Conservation (phyloP, 2,797 vertebrate genomes). For the Scolopax rusticola region DNA sequence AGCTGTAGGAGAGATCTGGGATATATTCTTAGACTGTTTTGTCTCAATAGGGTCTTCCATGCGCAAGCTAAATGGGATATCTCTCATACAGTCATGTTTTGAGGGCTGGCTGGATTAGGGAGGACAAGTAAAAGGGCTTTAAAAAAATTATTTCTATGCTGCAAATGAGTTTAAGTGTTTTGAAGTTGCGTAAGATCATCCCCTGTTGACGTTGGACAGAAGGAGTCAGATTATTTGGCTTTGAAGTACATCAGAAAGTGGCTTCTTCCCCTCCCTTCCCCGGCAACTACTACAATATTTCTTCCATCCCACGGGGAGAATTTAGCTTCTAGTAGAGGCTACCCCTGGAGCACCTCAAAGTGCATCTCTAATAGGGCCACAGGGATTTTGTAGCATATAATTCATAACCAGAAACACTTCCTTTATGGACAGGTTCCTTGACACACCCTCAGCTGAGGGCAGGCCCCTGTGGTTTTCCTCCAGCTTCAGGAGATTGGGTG, state of each 20-base stretch:
- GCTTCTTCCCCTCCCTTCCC: neutral
- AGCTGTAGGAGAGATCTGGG: neutral
- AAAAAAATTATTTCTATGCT: neutral
- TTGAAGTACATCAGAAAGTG: conserved; percentile 27
- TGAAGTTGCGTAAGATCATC: neutral
- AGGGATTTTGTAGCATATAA: conserved; percentile 26
- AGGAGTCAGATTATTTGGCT: neutral
- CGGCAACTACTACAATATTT: neutral
- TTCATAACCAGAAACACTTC: conserved; percentile 55
- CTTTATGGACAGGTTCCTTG: conserved; percentile 53
- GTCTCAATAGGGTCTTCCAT: neutral
- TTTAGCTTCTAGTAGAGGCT: neutral
- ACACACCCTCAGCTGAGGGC: conserved; percentile 45
- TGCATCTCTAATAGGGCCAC: neutral
- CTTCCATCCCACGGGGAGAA: neutral
- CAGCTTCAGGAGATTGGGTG: neutral
- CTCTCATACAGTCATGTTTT: neutral
- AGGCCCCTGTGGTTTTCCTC: conserved; percentile 55
- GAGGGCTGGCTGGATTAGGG: neutral
- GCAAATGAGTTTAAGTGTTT: conserved; percentile 9
- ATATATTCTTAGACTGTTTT: neutral
- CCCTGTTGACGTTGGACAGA: neutral
- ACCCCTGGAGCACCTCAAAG: neutral
- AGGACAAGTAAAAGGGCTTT: conserved; percentile 6
- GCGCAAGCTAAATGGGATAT: neutral